Base-by-base conservation (phyloP, 2,797 vertebrate species). In the Danio aesculapii region DNA sequence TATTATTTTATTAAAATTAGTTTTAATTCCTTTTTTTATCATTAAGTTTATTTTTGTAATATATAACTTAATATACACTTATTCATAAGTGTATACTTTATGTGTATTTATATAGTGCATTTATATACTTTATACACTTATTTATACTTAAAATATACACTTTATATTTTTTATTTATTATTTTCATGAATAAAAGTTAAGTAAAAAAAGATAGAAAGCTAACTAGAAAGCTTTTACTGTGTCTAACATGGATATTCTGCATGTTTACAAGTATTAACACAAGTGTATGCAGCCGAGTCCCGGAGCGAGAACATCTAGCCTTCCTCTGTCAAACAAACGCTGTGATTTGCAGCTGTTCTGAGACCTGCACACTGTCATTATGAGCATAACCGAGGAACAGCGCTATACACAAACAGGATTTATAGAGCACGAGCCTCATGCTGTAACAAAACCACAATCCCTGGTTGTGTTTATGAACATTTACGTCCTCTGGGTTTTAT, bases 241-340 rank as follows among this genome's bases (percentile, higher is more conserved):
- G 46, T 46, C 57, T 66, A 64, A 72, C 53, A 81, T 81, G 44
- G 10, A 58, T 21, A 75, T 52, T 79, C 49, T 57, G 41, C 46
- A 11, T 70, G 61, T 82, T 80, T 71, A 55, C 39, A 72, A 79
- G 50, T 17, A 66, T 30, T 41, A 57, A 11, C 5, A 30, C 50
- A 57, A 52, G 12, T 9, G 61, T 50, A 77, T 77, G 76, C 74
- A 83, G 39, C 44, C 6, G 7, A 67, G 58, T 49, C 17, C 58
- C 46, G 6, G 61, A 84, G 44, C n/a, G 69, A 81, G 80, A 83
- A 19, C 21, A 61, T 49, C 53, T 72, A 62, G 66, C 17, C 41
- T 66, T 47, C 16, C 64, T 46, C 77, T 86, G 84, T 85, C 83
- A 85, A 85, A 85, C 75, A 83, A 76, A 50, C 12, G n/a, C 5